Percentiles rank a stretch among this genome's conserved stretches.
Evolutionary conservation across 2,797 vertebrate genomes (phyloP).

Genomic region (Sebastolobus altivelis): DNA sequence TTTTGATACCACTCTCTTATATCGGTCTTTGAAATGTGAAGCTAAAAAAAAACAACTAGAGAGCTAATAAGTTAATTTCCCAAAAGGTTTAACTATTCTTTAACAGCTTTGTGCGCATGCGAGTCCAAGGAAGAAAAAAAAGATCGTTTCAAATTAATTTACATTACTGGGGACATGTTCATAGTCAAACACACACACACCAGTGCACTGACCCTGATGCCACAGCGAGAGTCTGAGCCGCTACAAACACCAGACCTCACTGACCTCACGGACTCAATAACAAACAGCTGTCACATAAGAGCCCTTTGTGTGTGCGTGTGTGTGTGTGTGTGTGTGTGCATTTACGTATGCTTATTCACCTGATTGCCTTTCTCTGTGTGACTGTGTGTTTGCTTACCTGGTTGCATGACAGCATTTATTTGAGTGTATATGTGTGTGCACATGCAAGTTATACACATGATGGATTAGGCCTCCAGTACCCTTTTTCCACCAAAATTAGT

Average conservation of each 20-base stretch:
- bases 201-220: slow-evolving; percentile 52
- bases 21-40: not conserved
- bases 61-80: not conserved
- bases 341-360: slow-evolving; percentile 3
- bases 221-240: slow-evolving; percentile 58
- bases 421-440: not conserved
- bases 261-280: slow-evolving; percentile 76
- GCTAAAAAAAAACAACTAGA: too few relatives aligned
- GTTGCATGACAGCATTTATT: slow-evolving; percentile 14
- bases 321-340: slow-evolving; percentile 20
- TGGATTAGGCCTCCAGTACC: not conserved
- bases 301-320: slow-evolving; percentile 29
- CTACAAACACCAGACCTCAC: slow-evolving; percentile 69
- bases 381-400: slow-evolving; percentile 12
- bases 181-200: slow-evolving; percentile 2
- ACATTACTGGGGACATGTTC: slow-evolving; percentile 8
- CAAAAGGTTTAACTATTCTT: not conserved
- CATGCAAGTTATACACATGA: not conserved
- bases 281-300: slow-evolving; percentile 76
- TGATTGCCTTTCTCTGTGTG: slow-evolving; percentile 20
- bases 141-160: slow-evolving; percentile 4
- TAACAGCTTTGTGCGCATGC: not conserved
- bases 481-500: not conserved
- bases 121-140: not conserved
- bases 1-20: not conserved